Evolutionary conservation across 2,797 vertebrate genomes (phyloP), one percentile per base, ranked within the genome.

Genomic region (Myripristis jacobus): DNA sequence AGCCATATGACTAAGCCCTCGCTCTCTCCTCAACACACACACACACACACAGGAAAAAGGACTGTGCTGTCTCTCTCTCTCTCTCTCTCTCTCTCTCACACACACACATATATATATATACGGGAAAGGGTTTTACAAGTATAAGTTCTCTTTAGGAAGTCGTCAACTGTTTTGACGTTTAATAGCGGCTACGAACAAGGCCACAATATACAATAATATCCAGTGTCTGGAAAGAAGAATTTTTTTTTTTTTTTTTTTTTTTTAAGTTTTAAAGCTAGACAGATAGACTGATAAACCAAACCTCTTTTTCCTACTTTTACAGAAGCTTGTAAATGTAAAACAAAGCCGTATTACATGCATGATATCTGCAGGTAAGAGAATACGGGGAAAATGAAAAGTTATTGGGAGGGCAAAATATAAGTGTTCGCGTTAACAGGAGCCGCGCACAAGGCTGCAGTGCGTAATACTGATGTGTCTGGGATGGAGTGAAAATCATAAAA

Each of bases 111-210:
- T 66, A 78, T 18, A 81, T n/a, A 51, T 15, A 54, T 21, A 41
- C 74, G 70, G 77, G 80, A 87, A 88, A 83, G 70, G 75, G 70
- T 90, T 91, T 91, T 91, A 91, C 87, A 90, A 90, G 88, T 88
- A 85, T 76, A 88, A 78, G 84, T 90, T 88, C 87, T 77, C 88
- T 86, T 91, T 92, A 92, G 88, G 88, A 92, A 90, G 89, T 90
- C 83, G 81, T 93, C 90, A 90, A 91, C 87, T 86, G 77, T 89
- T 90, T 83, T 88, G 88, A 89, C 84, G 79, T 93, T 90, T 93
- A 90, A 91, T 88, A 89, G 90, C 63, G 25, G 85, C 87, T 81
- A 75, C 70, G 83, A 91, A 91, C 88, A 88, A 84, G 85, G 79
- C 90, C 38, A 74, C 83, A 63, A 75, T 86, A 89, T 78, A 91